These are phyloP conservation scores for Ceramica pisi DNA, from an alignment of 2,888 invertebrate genomes.

Conservation along the genomic window DNA sequence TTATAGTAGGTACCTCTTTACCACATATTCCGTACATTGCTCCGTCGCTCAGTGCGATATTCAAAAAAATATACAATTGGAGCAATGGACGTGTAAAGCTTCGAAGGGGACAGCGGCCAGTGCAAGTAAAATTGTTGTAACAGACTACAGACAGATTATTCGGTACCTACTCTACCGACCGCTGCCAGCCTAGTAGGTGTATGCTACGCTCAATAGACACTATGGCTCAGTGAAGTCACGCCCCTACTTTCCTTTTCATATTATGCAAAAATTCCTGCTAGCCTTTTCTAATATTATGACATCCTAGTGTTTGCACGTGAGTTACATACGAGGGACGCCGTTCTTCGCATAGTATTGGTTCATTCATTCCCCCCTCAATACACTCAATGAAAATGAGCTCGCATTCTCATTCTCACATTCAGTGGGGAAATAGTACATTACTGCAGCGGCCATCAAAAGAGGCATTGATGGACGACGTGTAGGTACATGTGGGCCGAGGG, in stretches of 20 bases:
- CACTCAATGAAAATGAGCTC: conserved; percentile 47
- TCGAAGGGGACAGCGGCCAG: conserved; percentile 1
- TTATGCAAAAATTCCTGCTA: conserved; percentile 64
- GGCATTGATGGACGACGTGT: no score
- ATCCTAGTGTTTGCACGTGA: conserved; percentile 80
- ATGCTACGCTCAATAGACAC: conserved; percentile 66
- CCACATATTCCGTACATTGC: conserved; percentile 11
- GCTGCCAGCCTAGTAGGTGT: conserved; percentile 57
- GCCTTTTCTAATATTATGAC: conserved; percentile 68
- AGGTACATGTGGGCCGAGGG: no score
- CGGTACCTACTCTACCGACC: conserved; percentile 2
- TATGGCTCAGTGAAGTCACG: conserved; percentile 57
- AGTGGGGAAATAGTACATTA: no score
- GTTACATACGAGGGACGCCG: conserved; percentile 82
- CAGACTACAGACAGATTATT: conserved; percentile 16
- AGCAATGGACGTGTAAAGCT: conserved; percentile 18
- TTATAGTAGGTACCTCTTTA: conserved; percentile 1
- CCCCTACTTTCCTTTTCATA: conserved; percentile 48
- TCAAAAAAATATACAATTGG: not conserved
- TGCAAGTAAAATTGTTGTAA: conserved; percentile 8
- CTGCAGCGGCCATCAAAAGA: no score
- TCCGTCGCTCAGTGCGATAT: not conserved
- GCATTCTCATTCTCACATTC: conserved; percentile 18
- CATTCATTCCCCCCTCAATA: conserved; percentile 58
- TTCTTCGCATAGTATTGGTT: conserved; percentile 70